Evolutionary conservation across 2,888 invertebrate species (phyloP).

Genomic region (Girardia tigrina): DNA sequence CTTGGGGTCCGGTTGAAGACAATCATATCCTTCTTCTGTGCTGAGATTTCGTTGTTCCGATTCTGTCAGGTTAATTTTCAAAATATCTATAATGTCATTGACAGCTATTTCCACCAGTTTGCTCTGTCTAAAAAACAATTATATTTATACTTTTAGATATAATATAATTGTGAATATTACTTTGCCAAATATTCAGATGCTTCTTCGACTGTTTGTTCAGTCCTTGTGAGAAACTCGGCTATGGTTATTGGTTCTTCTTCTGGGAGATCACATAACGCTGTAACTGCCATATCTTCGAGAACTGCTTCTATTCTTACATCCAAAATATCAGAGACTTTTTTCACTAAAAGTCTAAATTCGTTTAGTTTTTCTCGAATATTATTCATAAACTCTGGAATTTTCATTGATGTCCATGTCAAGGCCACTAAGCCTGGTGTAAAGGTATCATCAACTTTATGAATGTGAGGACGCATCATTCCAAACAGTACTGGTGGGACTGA

Average conservation of each 20-base stretch:
- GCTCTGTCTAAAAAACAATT: constrained; percentile 43
- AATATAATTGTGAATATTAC: constrained; percentile 43
- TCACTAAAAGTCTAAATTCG: constrained; percentile 45
- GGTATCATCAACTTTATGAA: constrained; percentile 68
- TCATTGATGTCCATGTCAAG: constrained; percentile 66
- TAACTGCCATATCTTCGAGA: constrained; percentile 69
- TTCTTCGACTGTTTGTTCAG: constrained; percentile 57
- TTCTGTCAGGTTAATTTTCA: constrained; percentile 43
- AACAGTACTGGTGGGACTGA: constrained; percentile 62
- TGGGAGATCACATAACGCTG: constrained; percentile 66
- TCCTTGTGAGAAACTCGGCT: constrained; percentile 69
- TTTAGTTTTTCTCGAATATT: constrained; percentile 43
- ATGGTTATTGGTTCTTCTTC: constrained; percentile 70
- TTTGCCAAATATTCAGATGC: constrained; percentile 49
- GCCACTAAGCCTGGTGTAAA: constrained; percentile 67
- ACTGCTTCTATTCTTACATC: constrained; percentile 75
- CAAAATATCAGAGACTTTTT: constrained; percentile 71
- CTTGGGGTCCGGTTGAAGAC: constrained; percentile 42
- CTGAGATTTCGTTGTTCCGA: constrained; percentile 54
- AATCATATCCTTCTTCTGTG: constrained; percentile 43
- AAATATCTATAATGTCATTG: constrained; percentile 47
- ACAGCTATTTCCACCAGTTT: constrained; percentile 49
- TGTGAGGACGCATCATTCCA: constrained; percentile 75
- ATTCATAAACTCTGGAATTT: constrained; percentile 53
- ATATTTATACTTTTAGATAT: background rate